phyloP scores from a whole-genome alignment of 2,888 invertebrate genomes.

The Notocelia uddmanniana region DNA sequence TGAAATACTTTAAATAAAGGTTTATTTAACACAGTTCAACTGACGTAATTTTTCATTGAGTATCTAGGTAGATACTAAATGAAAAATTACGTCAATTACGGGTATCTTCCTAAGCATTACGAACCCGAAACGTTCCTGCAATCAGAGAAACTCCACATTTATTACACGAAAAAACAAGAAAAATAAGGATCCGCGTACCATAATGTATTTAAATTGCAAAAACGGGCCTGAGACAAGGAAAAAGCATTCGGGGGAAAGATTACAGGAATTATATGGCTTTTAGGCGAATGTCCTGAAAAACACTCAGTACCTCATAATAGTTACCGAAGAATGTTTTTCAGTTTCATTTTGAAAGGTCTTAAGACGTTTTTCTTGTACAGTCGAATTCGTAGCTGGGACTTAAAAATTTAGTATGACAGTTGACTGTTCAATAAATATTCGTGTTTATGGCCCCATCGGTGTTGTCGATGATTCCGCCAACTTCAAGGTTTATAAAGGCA shows the following conservation, averaged over 20 bases:
- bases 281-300: conserved; percentile 18
- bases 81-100: conserved; percentile 40
- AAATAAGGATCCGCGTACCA: conserved; percentile 32
- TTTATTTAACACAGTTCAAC: too few relatives aligned
- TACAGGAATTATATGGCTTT: conserved; percentile 38
- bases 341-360: not conserved
- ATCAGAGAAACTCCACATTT: conserved; percentile 34
- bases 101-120: conserved; percentile 1
- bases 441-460: too few relatives aligned
- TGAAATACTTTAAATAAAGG: conserved; percentile 1
- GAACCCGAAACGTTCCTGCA: conserved; percentile 29
- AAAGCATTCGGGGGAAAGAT: conserved; percentile 39
- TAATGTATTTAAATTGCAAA: conserved; percentile 44
- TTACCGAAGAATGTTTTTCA: not conserved
- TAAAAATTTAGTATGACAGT: too few relatives aligned
- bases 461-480: too few relatives aligned
- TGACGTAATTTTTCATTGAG: too few relatives aligned
- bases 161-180: conserved; percentile 16
- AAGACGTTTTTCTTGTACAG: not conserved
- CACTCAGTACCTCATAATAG: conserved; percentile 10
- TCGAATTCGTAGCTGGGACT: too few relatives aligned
- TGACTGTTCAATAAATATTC: too few relatives aligned
- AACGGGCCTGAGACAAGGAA: conserved; percentile 26
- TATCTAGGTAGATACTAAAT: not conserved
- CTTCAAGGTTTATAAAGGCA: too few relatives aligned